Percentiles rank a stretch among this genome's conserved stretches.
Conservation (phyloP, 2,113 vertebrate species). For the Vulpes ferrilata region DNA sequence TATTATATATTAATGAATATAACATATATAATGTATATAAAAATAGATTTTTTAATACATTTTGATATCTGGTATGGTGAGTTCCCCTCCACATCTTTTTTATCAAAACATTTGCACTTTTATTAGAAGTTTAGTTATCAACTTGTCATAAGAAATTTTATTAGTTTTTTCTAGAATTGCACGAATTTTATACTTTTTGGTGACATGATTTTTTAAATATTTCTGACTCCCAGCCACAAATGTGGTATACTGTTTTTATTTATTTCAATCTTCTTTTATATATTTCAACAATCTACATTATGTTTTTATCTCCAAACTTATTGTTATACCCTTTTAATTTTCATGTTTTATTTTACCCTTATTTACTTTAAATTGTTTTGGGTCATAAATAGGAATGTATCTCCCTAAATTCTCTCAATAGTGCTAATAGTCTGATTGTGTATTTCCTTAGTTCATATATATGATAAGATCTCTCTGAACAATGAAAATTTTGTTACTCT, state of each 20-base stretch:
- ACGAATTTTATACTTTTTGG: neutral
- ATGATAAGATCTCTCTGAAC: neutral
- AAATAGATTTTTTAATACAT: neutral
- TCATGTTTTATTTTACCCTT: neutral
- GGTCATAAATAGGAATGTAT: neutral
- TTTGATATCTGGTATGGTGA: neutral
- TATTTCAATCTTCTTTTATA: neutral
- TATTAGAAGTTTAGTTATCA: neutral
- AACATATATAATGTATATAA: no score
- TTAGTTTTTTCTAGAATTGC: neutral
- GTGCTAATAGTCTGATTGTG: neutral
- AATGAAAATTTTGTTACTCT: neutral
- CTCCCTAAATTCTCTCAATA: neutral
- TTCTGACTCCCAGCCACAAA: neutral
- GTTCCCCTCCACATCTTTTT: neutral
- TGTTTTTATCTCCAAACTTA: neutral
- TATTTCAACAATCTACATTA: constrained; percentile 23
- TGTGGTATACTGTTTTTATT: neutral
- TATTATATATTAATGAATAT: neutral
- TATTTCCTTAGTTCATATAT: neutral
- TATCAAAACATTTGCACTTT: constrained; percentile 1
- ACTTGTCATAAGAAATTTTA: neutral
- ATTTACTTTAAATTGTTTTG: neutral
- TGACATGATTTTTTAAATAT: neutral
- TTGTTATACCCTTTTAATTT: neutral